These are phyloP conservation scores for Macaria notata DNA, from an alignment of 2,888 invertebrate species.

Conservation along the genomic window DNA sequence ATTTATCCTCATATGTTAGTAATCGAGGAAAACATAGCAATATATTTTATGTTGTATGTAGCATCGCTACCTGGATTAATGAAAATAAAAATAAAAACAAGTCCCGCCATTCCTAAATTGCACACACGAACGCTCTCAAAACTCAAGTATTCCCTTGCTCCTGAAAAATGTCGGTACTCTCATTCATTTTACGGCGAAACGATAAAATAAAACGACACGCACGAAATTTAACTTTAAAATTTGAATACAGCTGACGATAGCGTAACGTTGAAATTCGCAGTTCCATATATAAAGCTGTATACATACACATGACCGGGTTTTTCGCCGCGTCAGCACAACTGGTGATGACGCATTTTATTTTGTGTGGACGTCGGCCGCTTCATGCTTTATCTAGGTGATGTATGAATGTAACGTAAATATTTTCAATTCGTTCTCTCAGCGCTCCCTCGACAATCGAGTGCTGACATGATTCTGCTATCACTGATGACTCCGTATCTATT, in stretches of 20 bases:
- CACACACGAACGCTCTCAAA: background rate
- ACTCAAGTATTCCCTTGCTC: slow-evolving; percentile 1
- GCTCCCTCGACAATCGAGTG: too few relatives aligned
- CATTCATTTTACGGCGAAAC: slow-evolving; percentile 18
- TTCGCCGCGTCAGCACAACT: slow-evolving; percentile 38
- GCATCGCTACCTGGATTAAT: too few relatives aligned
- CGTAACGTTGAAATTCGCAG: slow-evolving; percentile 29
- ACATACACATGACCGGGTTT: slow-evolving; percentile 40
- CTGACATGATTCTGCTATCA: too few relatives aligned
- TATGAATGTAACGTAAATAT: slow-evolving; percentile 53
- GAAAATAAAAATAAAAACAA: background rate
- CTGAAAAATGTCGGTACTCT: slow-evolving; percentile 12
- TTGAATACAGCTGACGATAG: slow-evolving; percentile 32
- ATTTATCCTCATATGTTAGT: too few relatives aligned
- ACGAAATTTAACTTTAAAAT: slow-evolving; percentile 28
- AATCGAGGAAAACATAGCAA: too few relatives aligned
- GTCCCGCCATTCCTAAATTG: background rate
- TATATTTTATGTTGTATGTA: background rate
- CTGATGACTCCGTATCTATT: too few relatives aligned
- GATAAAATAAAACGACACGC: slow-evolving; percentile 20
- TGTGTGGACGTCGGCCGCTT: slow-evolving; percentile 38
- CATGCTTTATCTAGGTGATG: slow-evolving; percentile 49
- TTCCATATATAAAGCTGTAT: slow-evolving; percentile 33
- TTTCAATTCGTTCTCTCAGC: slow-evolving; percentile 45
- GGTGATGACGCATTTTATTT: slow-evolving; percentile 53